phyloP scores from a whole-genome alignment of 2,888 invertebrate species.

The Cybosia mesomella region DNA sequence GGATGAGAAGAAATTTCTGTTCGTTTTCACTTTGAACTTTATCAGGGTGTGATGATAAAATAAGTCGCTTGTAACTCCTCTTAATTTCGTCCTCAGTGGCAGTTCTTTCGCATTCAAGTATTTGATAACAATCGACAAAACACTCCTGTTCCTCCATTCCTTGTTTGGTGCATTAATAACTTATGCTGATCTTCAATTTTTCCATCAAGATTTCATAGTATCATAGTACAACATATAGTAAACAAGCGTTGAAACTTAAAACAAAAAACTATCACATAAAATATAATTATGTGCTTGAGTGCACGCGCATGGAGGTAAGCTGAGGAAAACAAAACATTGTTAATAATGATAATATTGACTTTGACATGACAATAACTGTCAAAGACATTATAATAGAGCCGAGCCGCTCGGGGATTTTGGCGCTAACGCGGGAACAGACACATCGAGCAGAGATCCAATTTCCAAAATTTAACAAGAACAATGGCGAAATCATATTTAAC shows the following conservation, averaged over 20 bases:
- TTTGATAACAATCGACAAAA: slow-evolving; percentile 82
- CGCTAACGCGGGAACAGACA: too few relatives aligned
- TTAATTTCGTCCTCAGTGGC: slow-evolving; percentile 88
- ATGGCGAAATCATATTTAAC: too few relatives aligned
- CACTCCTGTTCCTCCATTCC: slow-evolving; percentile 45
- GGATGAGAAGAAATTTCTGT: slow-evolving; percentile 78
- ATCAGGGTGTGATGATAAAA: slow-evolving; percentile 88
- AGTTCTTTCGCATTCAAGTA: slow-evolving; percentile 84
- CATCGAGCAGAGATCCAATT: too few relatives aligned
- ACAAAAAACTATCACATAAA: not conserved
- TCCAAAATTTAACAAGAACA: too few relatives aligned
- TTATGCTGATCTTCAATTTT: not conserved
- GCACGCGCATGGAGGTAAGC: too few relatives aligned
- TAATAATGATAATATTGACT: too few relatives aligned
- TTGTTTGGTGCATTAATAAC: not conserved
- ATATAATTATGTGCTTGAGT: not conserved
- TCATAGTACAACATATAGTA: not conserved
- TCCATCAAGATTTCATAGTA: not conserved
- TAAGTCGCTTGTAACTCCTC: slow-evolving; percentile 87
- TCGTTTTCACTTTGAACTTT: slow-evolving; percentile 72
- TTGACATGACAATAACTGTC: too few relatives aligned
- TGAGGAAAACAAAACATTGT: too few relatives aligned
- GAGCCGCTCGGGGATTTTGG: too few relatives aligned
- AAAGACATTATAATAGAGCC: too few relatives aligned
- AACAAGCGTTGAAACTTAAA: not conserved